These are phyloP conservation scores for Bos indicus DNA, from an alignment of 2,113 vertebrate species.

Conservation along the genomic window DNA sequence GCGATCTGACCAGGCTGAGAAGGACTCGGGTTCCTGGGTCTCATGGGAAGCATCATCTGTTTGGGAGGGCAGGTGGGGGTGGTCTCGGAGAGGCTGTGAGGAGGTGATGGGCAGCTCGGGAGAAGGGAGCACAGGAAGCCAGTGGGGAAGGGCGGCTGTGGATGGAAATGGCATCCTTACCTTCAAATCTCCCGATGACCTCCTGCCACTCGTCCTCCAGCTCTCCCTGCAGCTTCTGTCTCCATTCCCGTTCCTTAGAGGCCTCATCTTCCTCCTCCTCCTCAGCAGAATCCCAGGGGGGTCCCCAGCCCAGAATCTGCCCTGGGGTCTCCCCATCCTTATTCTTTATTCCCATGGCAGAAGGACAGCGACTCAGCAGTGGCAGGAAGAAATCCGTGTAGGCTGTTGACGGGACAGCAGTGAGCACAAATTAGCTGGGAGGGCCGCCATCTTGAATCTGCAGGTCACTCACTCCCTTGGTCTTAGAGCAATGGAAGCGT, in stretches of 20 bases:
- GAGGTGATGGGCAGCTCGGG: background rate
- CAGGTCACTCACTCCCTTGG: background rate
- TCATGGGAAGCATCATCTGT: conserved; percentile 79
- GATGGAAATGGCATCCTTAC: conserved; percentile 60
- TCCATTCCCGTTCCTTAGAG: conserved; percentile 79
- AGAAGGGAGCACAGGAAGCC: background rate
- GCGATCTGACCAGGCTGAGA: conserved; percentile 86
- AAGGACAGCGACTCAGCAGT: conserved; percentile 79
- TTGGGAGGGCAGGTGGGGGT: background rate
- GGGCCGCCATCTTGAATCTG: background rate
- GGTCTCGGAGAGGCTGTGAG: background rate
- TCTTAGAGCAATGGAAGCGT: background rate
- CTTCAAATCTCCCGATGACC: conserved; percentile 84
- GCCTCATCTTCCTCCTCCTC: conserved; percentile 35
- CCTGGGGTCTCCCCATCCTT: conserved; percentile 84
- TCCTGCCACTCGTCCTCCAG: conserved; percentile 88
- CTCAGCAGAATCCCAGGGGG: conserved; percentile 57
- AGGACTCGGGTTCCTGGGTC: conserved; percentile 83
- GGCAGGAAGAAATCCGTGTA: conserved; percentile 87
- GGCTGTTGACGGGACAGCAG: conserved; percentile 61
- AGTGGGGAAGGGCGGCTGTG: background rate
- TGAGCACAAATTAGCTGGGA: background rate
- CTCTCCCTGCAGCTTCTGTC: conserved; percentile 86
- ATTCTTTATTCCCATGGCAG: conserved; percentile 81
- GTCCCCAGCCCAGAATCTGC: conserved; percentile 79